Evolutionary conservation across 2,797 vertebrate genomes (phyloP).

Genomic region (Coreius guichenoti): DNA sequence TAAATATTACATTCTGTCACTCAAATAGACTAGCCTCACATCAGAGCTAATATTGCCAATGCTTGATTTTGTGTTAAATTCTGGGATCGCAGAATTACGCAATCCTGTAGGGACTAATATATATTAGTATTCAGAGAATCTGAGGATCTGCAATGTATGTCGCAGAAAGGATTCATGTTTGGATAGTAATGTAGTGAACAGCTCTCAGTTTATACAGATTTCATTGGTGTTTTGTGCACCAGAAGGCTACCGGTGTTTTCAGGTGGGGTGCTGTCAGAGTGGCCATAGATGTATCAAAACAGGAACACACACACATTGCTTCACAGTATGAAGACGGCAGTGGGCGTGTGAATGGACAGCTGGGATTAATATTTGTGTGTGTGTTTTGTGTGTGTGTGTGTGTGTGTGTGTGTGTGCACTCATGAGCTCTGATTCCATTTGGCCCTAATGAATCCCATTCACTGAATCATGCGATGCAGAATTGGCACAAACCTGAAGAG

Average conservation of each 20-base stretch:
- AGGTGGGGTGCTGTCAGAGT: conserved; percentile 24
- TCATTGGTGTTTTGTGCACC: background rate
- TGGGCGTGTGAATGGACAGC: conserved; percentile 71
- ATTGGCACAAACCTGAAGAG: conserved; percentile 69
- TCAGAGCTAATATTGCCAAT: background rate
- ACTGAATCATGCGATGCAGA: conserved; percentile 75
- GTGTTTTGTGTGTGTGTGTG: conserved; percentile 35
- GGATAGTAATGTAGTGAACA: background rate
- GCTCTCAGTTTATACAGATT: background rate
- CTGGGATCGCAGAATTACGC: background rate
- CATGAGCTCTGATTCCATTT: conserved; percentile 53
- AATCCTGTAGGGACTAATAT: background rate
- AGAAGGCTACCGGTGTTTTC: conserved; percentile 28
- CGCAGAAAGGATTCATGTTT: background rate
- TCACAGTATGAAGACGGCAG: conserved; percentile 60
- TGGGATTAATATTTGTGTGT: conserved; percentile 75
- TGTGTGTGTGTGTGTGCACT: conserved; percentile 31
- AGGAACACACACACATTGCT: conserved; percentile 36
- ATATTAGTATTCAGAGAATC: background rate
- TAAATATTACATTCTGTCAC: background rate
- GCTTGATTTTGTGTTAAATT: background rate
- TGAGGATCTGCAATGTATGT: background rate
- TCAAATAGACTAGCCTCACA: background rate
- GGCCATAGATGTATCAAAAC: conserved; percentile 15
- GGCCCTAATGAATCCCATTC: conserved; percentile 80